Evolutionary conservation across 2,113 vertebrate species (phyloP).

Genomic region (Epinephelus lanceolatus): DNA sequence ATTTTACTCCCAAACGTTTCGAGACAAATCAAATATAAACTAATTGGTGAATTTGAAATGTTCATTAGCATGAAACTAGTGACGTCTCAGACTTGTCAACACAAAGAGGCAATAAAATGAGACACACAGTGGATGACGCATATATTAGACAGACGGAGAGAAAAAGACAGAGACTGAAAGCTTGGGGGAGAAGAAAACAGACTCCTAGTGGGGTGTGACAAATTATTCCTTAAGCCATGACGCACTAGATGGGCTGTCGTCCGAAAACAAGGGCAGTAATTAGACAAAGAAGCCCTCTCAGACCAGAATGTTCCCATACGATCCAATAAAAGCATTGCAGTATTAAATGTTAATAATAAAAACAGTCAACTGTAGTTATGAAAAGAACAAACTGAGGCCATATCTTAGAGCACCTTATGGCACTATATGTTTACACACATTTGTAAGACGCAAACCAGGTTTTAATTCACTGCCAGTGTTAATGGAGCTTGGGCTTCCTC

Average conservation of each 20-base stretch:
- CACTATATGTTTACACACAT: neutral
- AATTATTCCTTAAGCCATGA: conserved; percentile 66
- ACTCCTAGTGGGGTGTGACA: conserved; percentile 65
- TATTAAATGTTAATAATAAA: conserved; percentile 7
- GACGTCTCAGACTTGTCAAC: conserved; percentile 14
- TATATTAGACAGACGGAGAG: conserved; percentile 25
- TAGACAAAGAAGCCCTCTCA: conserved; percentile 41
- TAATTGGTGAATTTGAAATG: neutral
- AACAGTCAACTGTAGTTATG: neutral
- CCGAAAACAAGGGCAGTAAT: conserved; percentile 60
- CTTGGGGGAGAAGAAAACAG: conserved; percentile 36
- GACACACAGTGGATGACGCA: conserved; percentile 25
- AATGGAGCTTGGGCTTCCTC: conserved; percentile 18
- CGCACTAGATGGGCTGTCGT: conserved; percentile 56
- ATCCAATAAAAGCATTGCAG: conserved; percentile 9
- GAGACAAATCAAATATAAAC: conserved; percentile 7
- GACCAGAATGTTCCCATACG: conserved; percentile 3
- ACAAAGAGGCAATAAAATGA: neutral
- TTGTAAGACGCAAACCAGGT: neutral
- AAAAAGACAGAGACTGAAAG: conserved; percentile 21
- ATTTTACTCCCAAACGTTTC: neutral
- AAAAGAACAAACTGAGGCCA: conserved; percentile 1
- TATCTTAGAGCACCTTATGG: neutral
- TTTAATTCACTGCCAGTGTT: conserved; percentile 23
- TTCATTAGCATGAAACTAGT: conserved; percentile 18